Percentiles rank a stretch among this genome's conserved stretches.
Evolutionary conservation across 2,797 vertebrate species (phyloP).

Genomic region (Pagetopsis macropterus): DNA sequence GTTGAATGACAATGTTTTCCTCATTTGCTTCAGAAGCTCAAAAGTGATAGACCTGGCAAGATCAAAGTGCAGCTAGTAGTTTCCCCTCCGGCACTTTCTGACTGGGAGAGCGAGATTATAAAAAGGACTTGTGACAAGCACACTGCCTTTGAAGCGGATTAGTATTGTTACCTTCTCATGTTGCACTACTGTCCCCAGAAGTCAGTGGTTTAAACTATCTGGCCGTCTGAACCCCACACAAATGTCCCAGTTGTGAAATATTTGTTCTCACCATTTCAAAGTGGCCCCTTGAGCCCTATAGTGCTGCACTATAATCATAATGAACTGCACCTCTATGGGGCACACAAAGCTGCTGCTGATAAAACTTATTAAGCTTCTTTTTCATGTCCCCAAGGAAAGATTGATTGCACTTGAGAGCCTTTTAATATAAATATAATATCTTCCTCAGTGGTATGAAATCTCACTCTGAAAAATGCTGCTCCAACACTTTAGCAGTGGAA

Average conservation of each 20-base stretch:
- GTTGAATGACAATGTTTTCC: constrained; percentile 72
- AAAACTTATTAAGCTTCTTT: constrained; percentile 67
- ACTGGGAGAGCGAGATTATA: constrained; percentile 69
- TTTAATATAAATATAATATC: constrained; percentile 77
- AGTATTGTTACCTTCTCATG: constrained; percentile 76
- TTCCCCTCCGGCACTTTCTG: constrained; percentile 71
- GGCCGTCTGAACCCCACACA: constrained; percentile 51
- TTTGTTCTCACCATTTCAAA: constrained; percentile 78
- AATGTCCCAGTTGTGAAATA: constrained; percentile 69
- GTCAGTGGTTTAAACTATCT: constrained; percentile 52
- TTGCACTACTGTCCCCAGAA: constrained; percentile 72
- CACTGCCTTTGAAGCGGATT: constrained; percentile 78
- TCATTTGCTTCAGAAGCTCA: constrained; percentile 68
- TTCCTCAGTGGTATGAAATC: constrained; percentile 78
- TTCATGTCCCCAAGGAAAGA: constrained; percentile 71
- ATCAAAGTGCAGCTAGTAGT: constrained; percentile 78
- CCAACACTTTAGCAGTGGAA: constrained; percentile 73
- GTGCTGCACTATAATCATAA: constrained; percentile 60
- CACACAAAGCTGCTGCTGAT: constrained; percentile 67
- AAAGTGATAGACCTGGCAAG: constrained; percentile 71
- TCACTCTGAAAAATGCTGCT: constrained; percentile 68
- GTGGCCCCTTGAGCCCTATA: constrained; percentile 69
- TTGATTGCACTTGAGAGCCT: constrained; percentile 78
- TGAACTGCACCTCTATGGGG: constrained; percentile 53
- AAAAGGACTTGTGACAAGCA: constrained; percentile 76